phyloP scores from a whole-genome alignment of 2,797 vertebrate genomes.

The Dicrostonyx torquatus region DNA sequence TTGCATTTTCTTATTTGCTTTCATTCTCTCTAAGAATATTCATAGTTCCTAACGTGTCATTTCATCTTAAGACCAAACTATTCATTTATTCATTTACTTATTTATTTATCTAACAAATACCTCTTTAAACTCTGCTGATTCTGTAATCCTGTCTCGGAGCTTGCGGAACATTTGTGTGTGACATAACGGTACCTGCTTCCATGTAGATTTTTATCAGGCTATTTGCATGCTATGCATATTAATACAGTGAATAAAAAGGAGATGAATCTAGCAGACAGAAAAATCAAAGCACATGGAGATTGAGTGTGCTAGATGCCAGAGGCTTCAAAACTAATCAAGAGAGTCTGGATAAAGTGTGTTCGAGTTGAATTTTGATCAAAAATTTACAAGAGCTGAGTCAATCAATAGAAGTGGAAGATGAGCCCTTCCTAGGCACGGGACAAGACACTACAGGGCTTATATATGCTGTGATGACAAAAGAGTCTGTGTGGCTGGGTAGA shows the following conservation, averaged over 20 bases:
- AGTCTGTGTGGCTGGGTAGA: not conserved
- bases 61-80: not conserved
- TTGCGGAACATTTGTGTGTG: not conserved
- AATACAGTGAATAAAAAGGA: not conserved
- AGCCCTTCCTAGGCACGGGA: not conserved
- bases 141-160: not conserved
- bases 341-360: not conserved
- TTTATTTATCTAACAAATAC: not conserved
- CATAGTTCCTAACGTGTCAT: not conserved
- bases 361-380: not conserved
- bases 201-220: not conserved
- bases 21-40: not conserved
- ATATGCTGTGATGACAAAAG: not conserved
- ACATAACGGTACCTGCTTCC: not conserved
- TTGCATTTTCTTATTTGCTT: not conserved
- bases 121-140: not conserved
- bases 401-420: not conserved
- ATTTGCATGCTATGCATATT: not conserved
- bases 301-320: not conserved
- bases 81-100: not conserved
- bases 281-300: not conserved
- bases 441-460: not conserved
- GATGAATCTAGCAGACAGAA: not conserved
- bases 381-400: conserved; percentile 22
- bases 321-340: not conserved